Evolutionary conservation across 2,888 invertebrate genomes (phyloP), one percentile per base, ranked within the genome.

Genomic region (Polydrusus tereticollis): DNA sequence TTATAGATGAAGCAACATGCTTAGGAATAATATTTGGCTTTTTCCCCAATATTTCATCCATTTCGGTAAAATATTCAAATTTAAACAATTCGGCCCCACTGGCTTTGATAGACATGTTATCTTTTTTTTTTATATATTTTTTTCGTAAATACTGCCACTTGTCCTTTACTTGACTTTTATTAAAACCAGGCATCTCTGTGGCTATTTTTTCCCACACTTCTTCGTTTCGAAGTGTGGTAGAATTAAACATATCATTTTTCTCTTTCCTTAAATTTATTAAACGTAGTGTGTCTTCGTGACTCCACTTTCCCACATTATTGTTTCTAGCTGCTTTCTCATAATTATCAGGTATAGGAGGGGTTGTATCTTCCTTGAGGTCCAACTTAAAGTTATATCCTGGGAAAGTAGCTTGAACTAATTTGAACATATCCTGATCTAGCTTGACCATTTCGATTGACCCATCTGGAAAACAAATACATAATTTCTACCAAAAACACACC

Each of bases 21-120:
- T 18, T 2, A n/a, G 52, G 52, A 2, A 14, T 14, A 20, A 52
- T 10, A 21, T 52, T 52, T 14, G 21, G 21, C 10, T 52, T 52
- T n/a, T 52, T 29, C 14, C 52, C 52, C 18, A 52, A 29, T 2
- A 52, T 52, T 3, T 52, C 52, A 52, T 52, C 52, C 52, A 52
- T 21, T 10, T 52, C 52, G 1, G 8, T 6, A 29, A 21, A 52
- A 52, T n/a, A 52, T 20, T 18, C 20, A 52, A 52, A 52, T 52
- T 52, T 52, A 12, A 52, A 6, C 4, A 1, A 5, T 6, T 52
- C 52, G 1, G 6, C 20, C 21, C 52, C 52, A 6, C 21, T n/a
- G 52, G 3, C 21, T 5, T 18, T n/a, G 21, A 14, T 10, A 5
- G 52, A 52, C 52, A 52, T 52, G 21, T 52, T 52, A 5, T 52